A percentile compares a stretch with the other conserved stretches of the same genome.
Conservation (phyloP, 2,113 vertebrate species). For the Melierax canorus region DNA sequence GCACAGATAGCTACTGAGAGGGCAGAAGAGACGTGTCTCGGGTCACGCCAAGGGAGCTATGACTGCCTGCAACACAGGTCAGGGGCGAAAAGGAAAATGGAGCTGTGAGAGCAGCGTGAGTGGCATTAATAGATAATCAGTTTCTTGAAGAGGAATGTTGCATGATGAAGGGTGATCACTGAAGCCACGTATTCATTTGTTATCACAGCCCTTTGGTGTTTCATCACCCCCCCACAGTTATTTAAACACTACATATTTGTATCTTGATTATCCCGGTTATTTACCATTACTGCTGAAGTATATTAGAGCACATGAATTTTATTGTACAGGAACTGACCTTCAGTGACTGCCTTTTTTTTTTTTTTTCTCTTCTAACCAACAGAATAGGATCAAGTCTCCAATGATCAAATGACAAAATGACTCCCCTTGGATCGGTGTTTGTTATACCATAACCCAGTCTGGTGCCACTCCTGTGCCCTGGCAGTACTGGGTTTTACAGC, state of each 20-base stretch:
- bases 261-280: background rate
- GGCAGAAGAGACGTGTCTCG: rapidly evolving
- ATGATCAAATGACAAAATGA: background rate
- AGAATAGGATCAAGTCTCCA: background rate
- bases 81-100: background rate
- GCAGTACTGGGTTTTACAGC: background rate
- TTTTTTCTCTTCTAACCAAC: background rate
- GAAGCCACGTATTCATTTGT: background rate
- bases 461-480: background rate
- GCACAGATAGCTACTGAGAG: background rate
- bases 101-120: background rate
- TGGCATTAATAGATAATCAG: background rate
- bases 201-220: background rate
- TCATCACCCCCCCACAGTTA: background rate
- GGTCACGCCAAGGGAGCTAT: background rate
- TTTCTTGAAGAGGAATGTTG: background rate
- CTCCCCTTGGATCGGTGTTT: background rate
- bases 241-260: background rate
- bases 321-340: background rate
- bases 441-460: background rate
- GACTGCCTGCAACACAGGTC: background rate
- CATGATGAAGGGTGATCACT: background rate
- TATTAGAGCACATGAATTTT: background rate
- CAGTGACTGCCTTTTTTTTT: background rate
- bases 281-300: background rate